Conservation (phyloP, 2,888 invertebrate species). For the Agriotes lineatus region DNA sequence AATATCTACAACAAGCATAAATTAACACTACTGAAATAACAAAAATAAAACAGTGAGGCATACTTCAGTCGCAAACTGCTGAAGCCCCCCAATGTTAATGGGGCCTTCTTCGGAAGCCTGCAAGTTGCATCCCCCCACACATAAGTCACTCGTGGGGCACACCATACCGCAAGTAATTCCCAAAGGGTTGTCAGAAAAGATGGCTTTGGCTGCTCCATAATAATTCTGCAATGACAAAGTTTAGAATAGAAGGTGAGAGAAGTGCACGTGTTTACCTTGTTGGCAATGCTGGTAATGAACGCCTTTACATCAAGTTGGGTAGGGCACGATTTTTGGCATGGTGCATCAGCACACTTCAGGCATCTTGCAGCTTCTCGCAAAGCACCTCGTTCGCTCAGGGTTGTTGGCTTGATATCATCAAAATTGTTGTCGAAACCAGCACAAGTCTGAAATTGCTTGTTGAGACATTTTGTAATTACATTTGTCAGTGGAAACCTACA, state of each 20-base stretch:
- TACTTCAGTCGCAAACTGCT: constrained; percentile 97
- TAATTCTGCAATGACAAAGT: constrained; percentile 86
- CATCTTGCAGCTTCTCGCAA: constrained; percentile 90
- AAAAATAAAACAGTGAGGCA: too few species aligned
- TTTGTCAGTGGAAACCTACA: too few species aligned
- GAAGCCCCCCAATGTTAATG: constrained; percentile 98
- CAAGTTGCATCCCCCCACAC: constrained; percentile 97
- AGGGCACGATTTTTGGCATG: constrained; percentile 98
- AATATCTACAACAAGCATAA: constrained; percentile 74
- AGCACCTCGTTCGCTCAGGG: constrained; percentile 95
- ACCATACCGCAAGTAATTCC: constrained; percentile 98
- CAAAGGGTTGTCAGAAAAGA: constrained; percentile 96
- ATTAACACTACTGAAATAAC: too few species aligned
- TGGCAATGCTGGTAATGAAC: constrained; percentile 96
- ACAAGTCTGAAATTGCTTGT: constrained; percentile 71
- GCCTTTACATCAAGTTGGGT: constrained; percentile 97
- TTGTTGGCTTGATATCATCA: constrained; percentile 97
- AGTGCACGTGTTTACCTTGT: constrained; percentile 74
- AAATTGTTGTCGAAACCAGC: constrained; percentile 87
- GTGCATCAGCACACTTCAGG: constrained; percentile 94
- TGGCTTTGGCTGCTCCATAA: constrained; percentile 96
- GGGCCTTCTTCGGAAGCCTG: constrained; percentile 97
- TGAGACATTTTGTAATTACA: not conserved
- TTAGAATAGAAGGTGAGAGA: not conserved
- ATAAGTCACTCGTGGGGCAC: constrained; percentile 97